Evolutionary conservation across 2,888 invertebrate species (phyloP).

Genomic region (Stramonita haemastoma): DNA sequence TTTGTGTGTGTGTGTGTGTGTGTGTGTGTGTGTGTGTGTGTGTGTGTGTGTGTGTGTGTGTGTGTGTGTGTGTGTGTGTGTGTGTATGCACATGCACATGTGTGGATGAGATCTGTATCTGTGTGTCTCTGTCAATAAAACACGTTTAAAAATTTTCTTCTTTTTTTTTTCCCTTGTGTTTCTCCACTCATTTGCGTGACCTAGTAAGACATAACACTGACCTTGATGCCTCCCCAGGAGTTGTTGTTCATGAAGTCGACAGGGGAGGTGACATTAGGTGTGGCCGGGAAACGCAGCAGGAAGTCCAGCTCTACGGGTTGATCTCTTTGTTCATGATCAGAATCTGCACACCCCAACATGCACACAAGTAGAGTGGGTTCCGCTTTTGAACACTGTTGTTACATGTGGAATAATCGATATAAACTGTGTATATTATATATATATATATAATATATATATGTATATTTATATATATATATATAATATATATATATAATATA

Average conservation of each 20-base stretch:
- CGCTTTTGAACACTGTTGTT: no score
- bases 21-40: background rate
- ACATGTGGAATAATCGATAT: no score
- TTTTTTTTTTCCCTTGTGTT: background rate
- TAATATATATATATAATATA: no score
- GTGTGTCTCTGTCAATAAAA: background rate
- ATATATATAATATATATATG: no score
- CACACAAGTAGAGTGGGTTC: no score
- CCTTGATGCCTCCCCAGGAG: conserved; percentile 96
- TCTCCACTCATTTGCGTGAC: background rate
- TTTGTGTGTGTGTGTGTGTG: background rate
- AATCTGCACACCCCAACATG: conserved; percentile 81
- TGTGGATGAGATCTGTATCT: no score
- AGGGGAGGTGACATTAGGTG: conserved; percentile 95
- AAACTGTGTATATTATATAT: no score
- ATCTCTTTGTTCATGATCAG: conserved; percentile 92
- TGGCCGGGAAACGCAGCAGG: conserved; percentile 92
- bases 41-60: background rate
- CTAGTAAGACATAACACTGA: conserved; percentile 45
- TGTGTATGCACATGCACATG: background rate
- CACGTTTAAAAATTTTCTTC: background rate
- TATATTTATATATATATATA: no score
- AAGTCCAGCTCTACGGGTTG: conserved; percentile 91
- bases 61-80: background rate
- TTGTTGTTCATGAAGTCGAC: conserved; percentile 95